Evolutionary conservation across 2,888 invertebrate genomes (phyloP).

Genomic region (Caenorhabditis parvicauda): DNA sequence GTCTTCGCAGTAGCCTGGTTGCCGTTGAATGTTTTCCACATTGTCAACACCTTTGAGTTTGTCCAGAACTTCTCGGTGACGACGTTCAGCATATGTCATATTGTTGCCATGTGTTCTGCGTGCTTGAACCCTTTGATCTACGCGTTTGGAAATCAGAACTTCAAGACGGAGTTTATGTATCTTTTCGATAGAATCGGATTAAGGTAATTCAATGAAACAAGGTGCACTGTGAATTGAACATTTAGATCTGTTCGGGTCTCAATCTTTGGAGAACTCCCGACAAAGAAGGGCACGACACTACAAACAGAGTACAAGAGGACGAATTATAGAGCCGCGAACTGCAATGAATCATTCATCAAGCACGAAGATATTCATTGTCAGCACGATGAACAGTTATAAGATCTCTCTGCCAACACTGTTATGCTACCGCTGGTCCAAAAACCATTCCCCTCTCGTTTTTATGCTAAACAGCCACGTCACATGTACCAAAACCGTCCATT

Average conservation of each 20-base stretch:
- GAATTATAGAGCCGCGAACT: no score
- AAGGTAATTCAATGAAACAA: slow-evolving; percentile 15
- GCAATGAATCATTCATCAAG: no score
- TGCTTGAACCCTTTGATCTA: slow-evolving; percentile 87
- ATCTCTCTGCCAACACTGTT: no score
- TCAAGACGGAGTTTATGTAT: slow-evolving; percentile 64
- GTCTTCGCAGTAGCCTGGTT: slow-evolving; percentile 88
- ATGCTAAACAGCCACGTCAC: no score
- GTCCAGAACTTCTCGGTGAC: slow-evolving; percentile 54
- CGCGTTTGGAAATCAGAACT: slow-evolving; percentile 93
- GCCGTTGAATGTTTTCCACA: slow-evolving; percentile 76
- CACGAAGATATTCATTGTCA: no score
- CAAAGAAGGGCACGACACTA: background rate
- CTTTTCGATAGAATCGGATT: slow-evolving; percentile 49
- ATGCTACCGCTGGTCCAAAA: no score
- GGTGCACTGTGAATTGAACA: background rate
- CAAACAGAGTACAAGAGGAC: no score
- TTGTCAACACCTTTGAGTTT: slow-evolving; percentile 57
- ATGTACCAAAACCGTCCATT: no score
- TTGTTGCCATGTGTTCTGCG: slow-evolving; percentile 82
- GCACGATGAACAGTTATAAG: no score
- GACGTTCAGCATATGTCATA: slow-evolving; percentile 68
- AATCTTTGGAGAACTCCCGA: slow-evolving; percentile 17
- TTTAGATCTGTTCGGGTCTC: slow-evolving; percentile 15
- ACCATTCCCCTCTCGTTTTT: no score